A percentile compares a stretch with the other conserved stretches of the same genome.
Evolutionary conservation across 2,888 invertebrate genomes (phyloP).

Genomic region (Crocallis elinguaria): DNA sequence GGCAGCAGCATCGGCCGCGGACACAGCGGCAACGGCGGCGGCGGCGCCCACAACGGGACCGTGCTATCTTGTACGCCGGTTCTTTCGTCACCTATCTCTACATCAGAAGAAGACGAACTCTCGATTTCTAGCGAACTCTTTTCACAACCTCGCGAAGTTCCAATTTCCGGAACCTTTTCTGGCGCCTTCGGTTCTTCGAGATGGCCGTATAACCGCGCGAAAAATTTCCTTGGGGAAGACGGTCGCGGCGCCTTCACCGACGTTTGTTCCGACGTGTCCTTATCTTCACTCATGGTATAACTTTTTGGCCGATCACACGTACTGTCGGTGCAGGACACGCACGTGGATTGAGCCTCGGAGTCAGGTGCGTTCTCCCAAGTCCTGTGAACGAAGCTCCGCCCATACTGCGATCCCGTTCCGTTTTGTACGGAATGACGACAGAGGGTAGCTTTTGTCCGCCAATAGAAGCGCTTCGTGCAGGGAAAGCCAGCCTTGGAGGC

Average conservation of each 20-base stretch:
- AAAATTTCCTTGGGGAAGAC: slow-evolving; percentile 92
- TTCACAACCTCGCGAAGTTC: slow-evolving; percentile 43
- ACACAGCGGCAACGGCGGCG: slow-evolving; percentile 73
- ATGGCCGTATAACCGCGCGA: slow-evolving; percentile 91
- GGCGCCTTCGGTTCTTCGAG: slow-evolving; percentile 78
- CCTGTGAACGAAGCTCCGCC: slow-evolving; percentile 53
- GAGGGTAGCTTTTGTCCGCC: slow-evolving; percentile 55
- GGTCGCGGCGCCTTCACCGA: slow-evolving; percentile 78
- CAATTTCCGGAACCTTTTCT: slow-evolving; percentile 3
- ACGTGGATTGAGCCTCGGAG: slow-evolving; percentile 63
- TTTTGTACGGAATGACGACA: slow-evolving; percentile 47
- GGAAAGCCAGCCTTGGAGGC: slow-evolving; percentile 57
- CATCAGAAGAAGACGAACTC: slow-evolving; percentile 77
- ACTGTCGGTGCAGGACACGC: slow-evolving; percentile 48
- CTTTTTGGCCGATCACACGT: slow-evolving; percentile 47
- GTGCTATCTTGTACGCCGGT: slow-evolving; percentile 31
- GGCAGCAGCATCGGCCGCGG: slow-evolving; percentile 73
- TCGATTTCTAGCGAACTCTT: slow-evolving; percentile 50
- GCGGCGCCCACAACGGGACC: slow-evolving; percentile 55
- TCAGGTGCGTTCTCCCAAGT: slow-evolving; percentile 68
- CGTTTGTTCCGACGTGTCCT: slow-evolving; percentile 42
- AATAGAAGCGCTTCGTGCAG: slow-evolving; percentile 48
- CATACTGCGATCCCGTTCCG: slow-evolving; percentile 49
- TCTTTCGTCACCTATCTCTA: slow-evolving; percentile 66
- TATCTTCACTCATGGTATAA: slow-evolving; percentile 29